Conservation (phyloP, 92 coral and sea anemone genomes). For the Palythoa heliodiscus region DNA sequence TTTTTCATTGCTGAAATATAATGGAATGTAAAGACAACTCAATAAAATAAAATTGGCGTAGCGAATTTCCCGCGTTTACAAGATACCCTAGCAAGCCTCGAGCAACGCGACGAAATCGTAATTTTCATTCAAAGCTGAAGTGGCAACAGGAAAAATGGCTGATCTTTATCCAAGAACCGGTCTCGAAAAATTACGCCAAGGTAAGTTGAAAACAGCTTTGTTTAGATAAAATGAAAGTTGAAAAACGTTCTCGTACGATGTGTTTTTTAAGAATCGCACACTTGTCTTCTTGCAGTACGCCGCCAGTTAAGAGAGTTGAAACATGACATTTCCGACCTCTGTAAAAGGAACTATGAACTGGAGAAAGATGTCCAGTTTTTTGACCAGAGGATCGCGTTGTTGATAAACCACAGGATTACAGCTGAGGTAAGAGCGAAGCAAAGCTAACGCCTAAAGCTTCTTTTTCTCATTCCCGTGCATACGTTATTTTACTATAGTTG, state of each 20-base stretch:
- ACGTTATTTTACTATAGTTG: background rate
- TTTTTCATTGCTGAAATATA: constrained; percentile 20
- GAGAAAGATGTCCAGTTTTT: constrained; percentile 93
- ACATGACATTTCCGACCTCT: constrained; percentile 86
- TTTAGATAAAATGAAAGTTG: background rate
- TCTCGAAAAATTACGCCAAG: constrained; percentile 38
- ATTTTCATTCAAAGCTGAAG: constrained; percentile 11
- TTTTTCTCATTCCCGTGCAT: background rate
- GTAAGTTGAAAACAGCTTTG: constrained; percentile 3
- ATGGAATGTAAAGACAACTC: constrained; percentile 2
- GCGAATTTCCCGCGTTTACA: constrained; percentile 26
- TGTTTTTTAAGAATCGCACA: background rate
- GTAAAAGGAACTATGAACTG: constrained; percentile 93
- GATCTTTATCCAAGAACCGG: constrained; percentile 27
- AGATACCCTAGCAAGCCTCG: background rate
- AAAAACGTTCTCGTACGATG: background rate
- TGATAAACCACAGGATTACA: constrained; percentile 92
- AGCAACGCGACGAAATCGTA: background rate
- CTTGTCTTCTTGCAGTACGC: constrained; percentile 63
- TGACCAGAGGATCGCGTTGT: constrained; percentile 95
- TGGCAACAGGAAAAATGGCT: constrained; percentile 22
- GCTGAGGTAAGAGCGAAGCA: constrained; percentile 73
- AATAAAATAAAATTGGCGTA: background rate
- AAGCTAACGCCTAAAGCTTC: background rate
- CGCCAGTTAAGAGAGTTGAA: constrained; percentile 82